Evolutionary conservation across 2,888 invertebrate species (phyloP), one percentile per base, ranked within the genome.

Genomic region (Scaptomyza polygonia): DNA sequence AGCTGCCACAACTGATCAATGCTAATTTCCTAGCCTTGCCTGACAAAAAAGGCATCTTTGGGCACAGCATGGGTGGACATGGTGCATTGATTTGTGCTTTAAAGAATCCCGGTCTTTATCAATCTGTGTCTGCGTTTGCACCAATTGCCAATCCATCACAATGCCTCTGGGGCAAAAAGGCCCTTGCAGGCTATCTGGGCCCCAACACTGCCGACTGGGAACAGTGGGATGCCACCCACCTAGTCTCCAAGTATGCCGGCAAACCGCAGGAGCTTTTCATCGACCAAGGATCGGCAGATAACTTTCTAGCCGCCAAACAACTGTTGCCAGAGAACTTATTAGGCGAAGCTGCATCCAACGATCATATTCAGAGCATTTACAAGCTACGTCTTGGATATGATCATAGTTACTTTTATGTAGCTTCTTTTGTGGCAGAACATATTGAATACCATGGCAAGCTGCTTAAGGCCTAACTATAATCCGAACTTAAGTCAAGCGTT

Each of bases 31-130:
- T 95, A 3, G 93, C 93, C 0, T 62, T 91, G 3, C 89, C 92
- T 18, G 93, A 93, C 9, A 93, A 93, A 81, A 94, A 95, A 82
- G 96, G 96, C 11, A 96, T 97, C 66, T 95, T 95, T 94, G 97
- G 96, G 0, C 96, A 96, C 85, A 98, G 98, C 89, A 99, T 99
- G 99, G 99, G 99, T 65, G 99, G 99, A 25, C 99, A 99, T 92
- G 99, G 99, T 30, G 98, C 99, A 14, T 91, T 99, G 47, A 95
- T 98, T 54, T 96, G 96, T 88, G 96, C 96, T 5, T 92, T 99
- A 42, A 96, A 97, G 91, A 98, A 97, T 92, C 98, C 98, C 9
- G 96, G 96, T 12, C 92, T 95, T 61, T 99, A 96, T 92, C 94
- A 94, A 86, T 95, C 96, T 8, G 97, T 98, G 0, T 98, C 98